These are phyloP conservation scores for Euphonia xanthogaster DNA, from an alignment of 2,797 vertebrate species.

Conservation along the genomic window DNA sequence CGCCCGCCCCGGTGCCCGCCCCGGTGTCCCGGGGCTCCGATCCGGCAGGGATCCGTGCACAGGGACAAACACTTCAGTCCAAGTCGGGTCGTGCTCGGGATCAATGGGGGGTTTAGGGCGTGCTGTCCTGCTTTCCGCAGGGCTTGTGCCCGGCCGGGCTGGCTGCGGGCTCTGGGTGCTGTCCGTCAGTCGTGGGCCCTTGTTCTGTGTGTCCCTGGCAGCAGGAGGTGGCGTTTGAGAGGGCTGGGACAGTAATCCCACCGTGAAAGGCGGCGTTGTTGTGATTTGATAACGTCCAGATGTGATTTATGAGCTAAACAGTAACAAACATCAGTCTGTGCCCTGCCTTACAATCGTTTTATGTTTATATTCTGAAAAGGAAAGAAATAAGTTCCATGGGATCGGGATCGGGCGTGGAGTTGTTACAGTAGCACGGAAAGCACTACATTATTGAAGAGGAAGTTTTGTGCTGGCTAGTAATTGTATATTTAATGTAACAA, in stretches of 20 bases:
- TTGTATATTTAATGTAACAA: background rate
- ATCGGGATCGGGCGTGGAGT: accelerated
- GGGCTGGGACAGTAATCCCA: accelerated
- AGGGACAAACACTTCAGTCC: accelerated
- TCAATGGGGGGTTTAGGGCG: accelerated
- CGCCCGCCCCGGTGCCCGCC: background rate
- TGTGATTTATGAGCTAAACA: background rate
- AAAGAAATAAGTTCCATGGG: accelerated
- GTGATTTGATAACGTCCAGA: background rate
- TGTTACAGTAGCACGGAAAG: background rate
- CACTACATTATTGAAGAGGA: background rate
- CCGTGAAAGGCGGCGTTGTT: accelerated
- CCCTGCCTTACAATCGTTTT: accelerated
- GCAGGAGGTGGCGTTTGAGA: background rate
- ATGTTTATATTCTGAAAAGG: accelerated
- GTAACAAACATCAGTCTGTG: accelerated
- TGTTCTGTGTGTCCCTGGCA: accelerated
- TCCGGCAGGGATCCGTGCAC: accelerated
- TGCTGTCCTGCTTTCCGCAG: accelerated
- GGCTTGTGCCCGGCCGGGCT: background rate
- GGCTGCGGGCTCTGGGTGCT: background rate
- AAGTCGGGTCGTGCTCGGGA: accelerated
- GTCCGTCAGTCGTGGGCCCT: background rate
- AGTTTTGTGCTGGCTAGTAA: background rate
- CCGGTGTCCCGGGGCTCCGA: background rate